Evolutionary conservation across 2,113 vertebrate species (phyloP).

Genomic region (Bothrops jararaca): DNA sequence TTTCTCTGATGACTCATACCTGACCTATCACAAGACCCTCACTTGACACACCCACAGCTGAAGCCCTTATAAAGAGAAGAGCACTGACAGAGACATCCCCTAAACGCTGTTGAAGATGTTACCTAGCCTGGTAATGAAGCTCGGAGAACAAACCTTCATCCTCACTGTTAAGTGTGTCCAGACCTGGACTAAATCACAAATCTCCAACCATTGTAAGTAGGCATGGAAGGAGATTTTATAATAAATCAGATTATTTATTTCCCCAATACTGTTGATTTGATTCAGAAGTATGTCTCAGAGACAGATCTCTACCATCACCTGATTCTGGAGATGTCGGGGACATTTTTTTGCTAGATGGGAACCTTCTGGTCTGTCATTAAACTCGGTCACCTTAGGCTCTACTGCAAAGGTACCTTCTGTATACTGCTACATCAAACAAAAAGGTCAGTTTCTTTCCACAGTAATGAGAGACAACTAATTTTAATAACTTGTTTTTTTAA

Average conservation of each 20-base stretch:
- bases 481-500: neutral
- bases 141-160: too few relatives aligned
- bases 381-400: neutral
- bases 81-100: too few relatives aligned
- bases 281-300: neutral
- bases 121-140: too few relatives aligned
- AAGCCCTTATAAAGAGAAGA: too few relatives aligned
- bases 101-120: too few relatives aligned
- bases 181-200: neutral
- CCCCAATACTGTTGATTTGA: neutral
- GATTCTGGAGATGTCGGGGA: neutral
- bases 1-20: too few relatives aligned
- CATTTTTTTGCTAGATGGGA: neutral
- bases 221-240: neutral
- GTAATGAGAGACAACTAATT: neutral
- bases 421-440: neutral
- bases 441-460: neutral
- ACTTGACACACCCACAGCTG: too few relatives aligned
- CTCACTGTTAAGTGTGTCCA: neutral
- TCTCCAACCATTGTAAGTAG: neutral
- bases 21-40: too few relatives aligned
- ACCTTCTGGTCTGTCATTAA: neutral
- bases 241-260: neutral
- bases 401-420: neutral
- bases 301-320: neutral